phyloP scores from a whole-genome alignment of 2,797 vertebrate genomes.

The Hoplostethus atlanticus region DNA sequence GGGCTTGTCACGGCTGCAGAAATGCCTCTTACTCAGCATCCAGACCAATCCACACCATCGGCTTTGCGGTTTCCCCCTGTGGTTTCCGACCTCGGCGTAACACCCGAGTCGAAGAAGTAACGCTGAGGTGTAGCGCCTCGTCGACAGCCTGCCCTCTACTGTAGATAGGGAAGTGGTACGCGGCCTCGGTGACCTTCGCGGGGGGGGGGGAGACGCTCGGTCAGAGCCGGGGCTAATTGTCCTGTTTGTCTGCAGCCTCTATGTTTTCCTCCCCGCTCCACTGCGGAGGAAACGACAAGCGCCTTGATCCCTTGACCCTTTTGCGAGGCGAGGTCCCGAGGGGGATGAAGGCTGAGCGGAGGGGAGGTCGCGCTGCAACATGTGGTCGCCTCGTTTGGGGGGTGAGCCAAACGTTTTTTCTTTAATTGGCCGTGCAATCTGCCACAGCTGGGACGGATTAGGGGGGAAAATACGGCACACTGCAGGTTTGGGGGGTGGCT shows the following conservation, averaged over 20 bases:
- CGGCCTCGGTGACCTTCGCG: slow-evolving; percentile 44
- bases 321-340: slow-evolving; percentile 58
- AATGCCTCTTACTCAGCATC: slow-evolving; percentile 22
- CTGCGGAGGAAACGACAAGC: slow-evolving; percentile 88
- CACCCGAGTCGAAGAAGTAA: slow-evolving; percentile 27
- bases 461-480: slow-evolving; percentile 60
- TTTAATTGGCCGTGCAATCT: slow-evolving; percentile 89
- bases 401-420: slow-evolving; percentile 85
- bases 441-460: slow-evolving; percentile 92
- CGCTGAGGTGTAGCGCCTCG: slow-evolving; percentile 41
- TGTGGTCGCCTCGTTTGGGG: slow-evolving; percentile 88
- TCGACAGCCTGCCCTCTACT: slow-evolving; percentile 55
- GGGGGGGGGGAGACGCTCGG: slow-evolving; percentile 38
- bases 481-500: slow-evolving; percentile 16
- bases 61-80: slow-evolving; percentile 31
- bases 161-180: slow-evolving; percentile 46
- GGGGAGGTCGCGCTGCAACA: slow-evolving; percentile 83
- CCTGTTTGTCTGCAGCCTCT: slow-evolving; percentile 67
- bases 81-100: slow-evolving; percentile 46
- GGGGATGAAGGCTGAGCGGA: slow-evolving; percentile 44
- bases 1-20: neutral
- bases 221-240: slow-evolving; percentile 68
- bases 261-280: slow-evolving; percentile 67
- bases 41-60: slow-evolving; percentile 27
- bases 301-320: slow-evolving; percentile 82